Evolutionary conservation across 2,113 vertebrate genomes (phyloP), one percentile per base, ranked within the genome.

Genomic region (Zosterops hypoxanthus): DNA sequence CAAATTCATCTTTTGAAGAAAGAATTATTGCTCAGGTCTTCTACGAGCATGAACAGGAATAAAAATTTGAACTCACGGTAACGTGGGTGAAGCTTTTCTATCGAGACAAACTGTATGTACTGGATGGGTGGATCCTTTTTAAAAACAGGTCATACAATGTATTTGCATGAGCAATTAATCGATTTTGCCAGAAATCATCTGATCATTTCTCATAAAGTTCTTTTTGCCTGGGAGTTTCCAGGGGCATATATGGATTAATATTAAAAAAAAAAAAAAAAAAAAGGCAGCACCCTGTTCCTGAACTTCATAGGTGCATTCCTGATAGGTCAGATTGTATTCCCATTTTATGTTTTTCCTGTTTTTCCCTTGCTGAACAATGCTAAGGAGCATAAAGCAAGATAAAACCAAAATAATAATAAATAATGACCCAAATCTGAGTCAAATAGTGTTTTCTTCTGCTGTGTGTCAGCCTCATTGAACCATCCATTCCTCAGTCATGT

Each of bases 401-500:
- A 75, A 60, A 91, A 65, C 18, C 17, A 47, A 70, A 71, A 36
- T 52, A 60, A 44, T 73, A 25, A 21, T 49, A 68, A 55, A 15
- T 12, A 42, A 34, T 47, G 50, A 28, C 17, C 28, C 14, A 75
- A 16, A 56, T 52, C 33, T 47, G 44, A 59, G 28, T 64, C 41
- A 28, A 55, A 11, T 41, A 53, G 36, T 24, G 11, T 76, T 89
- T 88, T 91, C 11, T 88, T 91, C 14, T 78, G 41, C 18, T 16
- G 1, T 17, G 5, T 3, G 1, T 75, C 47, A 55, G 2, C 52
- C 66, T 78, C 19, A 6, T 6, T 60, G 75, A 61, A 31, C 65
- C 0, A 0, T 52, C 77, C 1, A 0, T 44, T 16, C 9, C 42
- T 66, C 39, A 34, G 14, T 42, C 22, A 3, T 8, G 22, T 49